phyloP scores from a whole-genome alignment of 2,797 vertebrate genomes.

The Pogoniulus pusillus region DNA sequence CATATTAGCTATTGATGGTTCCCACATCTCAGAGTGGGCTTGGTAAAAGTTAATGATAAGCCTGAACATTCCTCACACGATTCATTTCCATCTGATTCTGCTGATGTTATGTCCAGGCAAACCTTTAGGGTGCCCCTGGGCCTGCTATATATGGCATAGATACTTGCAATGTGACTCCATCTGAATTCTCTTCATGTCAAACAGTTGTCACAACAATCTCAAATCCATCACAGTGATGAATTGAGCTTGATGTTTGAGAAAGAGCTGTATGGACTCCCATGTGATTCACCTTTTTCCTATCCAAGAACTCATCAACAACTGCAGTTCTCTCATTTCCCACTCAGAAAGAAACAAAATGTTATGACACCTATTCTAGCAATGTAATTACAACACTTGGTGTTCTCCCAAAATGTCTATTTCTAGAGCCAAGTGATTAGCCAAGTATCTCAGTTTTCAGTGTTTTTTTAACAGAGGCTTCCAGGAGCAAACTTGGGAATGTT shows the following conservation, averaged over 20 bases:
- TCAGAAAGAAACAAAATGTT: conserved; percentile 53
- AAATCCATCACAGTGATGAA: conserved; percentile 1
- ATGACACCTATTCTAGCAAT: conserved; percentile 47
- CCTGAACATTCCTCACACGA: neutral
- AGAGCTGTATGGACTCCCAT: neutral
- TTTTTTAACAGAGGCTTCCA: conserved; percentile 26
- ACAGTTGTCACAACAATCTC: neutral
- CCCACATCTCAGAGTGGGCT: neutral
- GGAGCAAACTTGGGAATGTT: conserved; percentile 5
- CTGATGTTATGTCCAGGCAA: neutral
- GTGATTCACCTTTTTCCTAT: conserved; percentile 46
- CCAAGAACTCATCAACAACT: conserved; percentile 38
- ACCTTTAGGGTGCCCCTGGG: neutral
- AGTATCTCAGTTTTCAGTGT: conserved; percentile 43
- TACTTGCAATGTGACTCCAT: neutral
- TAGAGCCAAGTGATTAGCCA: conserved; percentile 49
- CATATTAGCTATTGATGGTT: neutral
- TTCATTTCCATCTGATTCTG: neutral
- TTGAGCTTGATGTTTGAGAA: neutral
- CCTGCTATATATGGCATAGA: neutral
- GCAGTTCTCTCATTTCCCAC: conserved; percentile 17
- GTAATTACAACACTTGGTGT: conserved; percentile 55
- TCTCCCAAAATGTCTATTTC: conserved; percentile 34
- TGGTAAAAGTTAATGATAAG: neutral
- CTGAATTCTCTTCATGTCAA: neutral